Percentiles rank a stretch among this genome's conserved stretches.
Evolutionary conservation across 2,113 vertebrate species (phyloP).

Genomic region (Rhegmatorhina hoffmannsi): DNA sequence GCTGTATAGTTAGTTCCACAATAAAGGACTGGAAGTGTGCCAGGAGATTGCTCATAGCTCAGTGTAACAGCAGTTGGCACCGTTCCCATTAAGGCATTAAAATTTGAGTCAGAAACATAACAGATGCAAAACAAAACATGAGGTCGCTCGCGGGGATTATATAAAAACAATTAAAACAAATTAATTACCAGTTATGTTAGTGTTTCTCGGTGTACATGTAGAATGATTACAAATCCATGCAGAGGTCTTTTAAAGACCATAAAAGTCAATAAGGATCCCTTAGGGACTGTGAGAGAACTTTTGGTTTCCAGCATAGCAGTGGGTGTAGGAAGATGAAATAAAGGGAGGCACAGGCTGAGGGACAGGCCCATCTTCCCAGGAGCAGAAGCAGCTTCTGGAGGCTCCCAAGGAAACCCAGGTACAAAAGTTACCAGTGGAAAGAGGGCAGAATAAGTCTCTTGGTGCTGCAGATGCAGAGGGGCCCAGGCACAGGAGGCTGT

Average conservation of each 20-base stretch:
- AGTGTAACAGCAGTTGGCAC: constrained; percentile 68
- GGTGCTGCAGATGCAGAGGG: not conserved
- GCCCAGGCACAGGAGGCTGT: fast-evolving
- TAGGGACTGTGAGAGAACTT: not conserved
- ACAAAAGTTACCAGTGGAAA: not conserved
- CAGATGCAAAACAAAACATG: constrained; percentile 76
- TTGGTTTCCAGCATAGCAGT: not conserved
- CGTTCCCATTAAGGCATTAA: constrained; percentile 74
- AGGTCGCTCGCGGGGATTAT: constrained; percentile 71
- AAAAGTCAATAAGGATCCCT: constrained; percentile 34
- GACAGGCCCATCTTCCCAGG: not conserved
- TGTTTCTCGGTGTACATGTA: constrained; percentile 18
- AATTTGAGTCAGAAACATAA: constrained; percentile 75
- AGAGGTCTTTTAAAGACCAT: constrained; percentile 50
- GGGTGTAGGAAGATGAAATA: not conserved
- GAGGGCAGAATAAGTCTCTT: not conserved
- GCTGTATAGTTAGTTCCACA: constrained; percentile 73
- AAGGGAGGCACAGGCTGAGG: not conserved
- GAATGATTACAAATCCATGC: constrained; percentile 48
- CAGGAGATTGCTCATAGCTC: constrained; percentile 72
- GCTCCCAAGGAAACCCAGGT: not conserved
- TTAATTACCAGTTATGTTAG: constrained; percentile 73
- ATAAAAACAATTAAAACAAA: constrained; percentile 77
- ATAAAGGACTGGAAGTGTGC: constrained; percentile 66
- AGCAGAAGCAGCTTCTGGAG: not conserved